Evolutionary conservation across 2,797 vertebrate genomes (phyloP), one percentile per base, ranked within the genome.

Genomic region (Phalloptychus januarius): DNA sequence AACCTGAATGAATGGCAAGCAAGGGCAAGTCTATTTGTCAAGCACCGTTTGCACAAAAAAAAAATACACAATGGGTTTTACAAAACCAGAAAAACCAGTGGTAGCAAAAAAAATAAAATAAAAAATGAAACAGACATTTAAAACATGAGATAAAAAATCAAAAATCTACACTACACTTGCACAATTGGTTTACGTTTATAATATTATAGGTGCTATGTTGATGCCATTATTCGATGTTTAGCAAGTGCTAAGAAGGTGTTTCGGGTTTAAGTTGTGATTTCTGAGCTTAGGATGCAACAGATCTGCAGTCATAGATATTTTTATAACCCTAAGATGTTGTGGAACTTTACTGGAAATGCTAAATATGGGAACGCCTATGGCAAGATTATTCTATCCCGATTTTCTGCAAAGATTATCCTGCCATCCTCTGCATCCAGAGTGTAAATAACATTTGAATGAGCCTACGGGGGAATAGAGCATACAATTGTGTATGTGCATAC

Each of bases 371-470:
- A 69, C 44, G 38, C 65, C 65, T 16, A n/a, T 69, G 40, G 65
- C 4, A 42, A 42, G 65, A 69, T 44, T 15, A 42, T n/a, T 69
- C 65, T 69, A n/a, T 13, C 65, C 25, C 13, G 6, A 69, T 69
- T 44, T 42, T 25, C 38, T 69, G 65, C 38, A 69, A 12, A 38
- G 75, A 67, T 46, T 52, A 69, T 28, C 58, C 31, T 18, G 33
- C 11, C 3, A 25, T 54, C 50, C 56, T 38, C 56, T 45, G 5
- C 33, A 31, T 75, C 10, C 42, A 63, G 16, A 50, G 23, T 38
- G 33, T 45, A 65, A 67, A 76, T 67, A 74, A 54, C 38, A 3
- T 75, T 13, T 61, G 73, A 58, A 74, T 61, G 16, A 74, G 15
- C 28, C 31, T 45, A 48, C 4, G 5, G 13, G n/a, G 36, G 7